A percentile compares a stretch with the other conserved stretches of the same genome.
These are phyloP conservation scores for Odontothrips loti DNA, from an alignment of 2,888 invertebrate genomes.

Conservation along the genomic window DNA sequence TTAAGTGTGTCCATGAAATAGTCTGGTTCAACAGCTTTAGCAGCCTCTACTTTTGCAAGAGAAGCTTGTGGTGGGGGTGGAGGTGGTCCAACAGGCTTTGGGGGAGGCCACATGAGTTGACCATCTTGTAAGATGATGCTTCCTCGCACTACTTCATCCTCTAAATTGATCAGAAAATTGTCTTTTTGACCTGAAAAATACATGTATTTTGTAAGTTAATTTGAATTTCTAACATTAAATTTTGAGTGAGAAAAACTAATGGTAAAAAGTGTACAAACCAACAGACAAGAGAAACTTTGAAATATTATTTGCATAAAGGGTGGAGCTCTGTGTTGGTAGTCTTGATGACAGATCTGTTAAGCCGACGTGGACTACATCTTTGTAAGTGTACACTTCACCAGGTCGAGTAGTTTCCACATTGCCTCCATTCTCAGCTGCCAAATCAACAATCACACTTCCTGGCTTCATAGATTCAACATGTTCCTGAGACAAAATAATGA, in stretches of 20 bases:
- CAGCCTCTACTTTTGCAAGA: conserved; percentile 48
- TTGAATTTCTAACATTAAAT: not conserved
- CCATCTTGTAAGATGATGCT: conserved; percentile 74
- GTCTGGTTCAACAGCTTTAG: conserved; percentile 50
- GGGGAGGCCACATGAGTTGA: conserved; percentile 73
- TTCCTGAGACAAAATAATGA: conserved; percentile 38
- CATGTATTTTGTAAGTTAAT: not conserved
- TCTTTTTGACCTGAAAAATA: conserved; percentile 62
- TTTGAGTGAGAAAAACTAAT: not conserved
- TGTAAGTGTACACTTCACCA: conserved; percentile 67
- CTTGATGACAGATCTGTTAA: conserved; percentile 79
- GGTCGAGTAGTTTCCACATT: conserved; percentile 78
- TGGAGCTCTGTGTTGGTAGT: conserved; percentile 80
- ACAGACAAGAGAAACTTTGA: conserved; percentile 79
- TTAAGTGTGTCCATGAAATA: conserved; percentile 68
- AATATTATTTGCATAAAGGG: conserved; percentile 86
- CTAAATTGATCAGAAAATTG: conserved; percentile 72
- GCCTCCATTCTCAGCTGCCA: conserved; percentile 85
- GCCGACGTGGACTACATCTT: conserved; percentile 80
- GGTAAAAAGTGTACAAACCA: conserved; percentile 50
- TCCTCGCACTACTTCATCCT: conserved; percentile 83
- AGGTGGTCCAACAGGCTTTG: conserved; percentile 56
- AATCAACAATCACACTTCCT: conserved; percentile 82
- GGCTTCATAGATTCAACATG: conserved; percentile 54
- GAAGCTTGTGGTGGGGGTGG: conserved; percentile 47